These are phyloP conservation scores for Caloenas nicobarica DNA, from an alignment of 2,113 vertebrate genomes.

Conservation along the genomic window DNA sequence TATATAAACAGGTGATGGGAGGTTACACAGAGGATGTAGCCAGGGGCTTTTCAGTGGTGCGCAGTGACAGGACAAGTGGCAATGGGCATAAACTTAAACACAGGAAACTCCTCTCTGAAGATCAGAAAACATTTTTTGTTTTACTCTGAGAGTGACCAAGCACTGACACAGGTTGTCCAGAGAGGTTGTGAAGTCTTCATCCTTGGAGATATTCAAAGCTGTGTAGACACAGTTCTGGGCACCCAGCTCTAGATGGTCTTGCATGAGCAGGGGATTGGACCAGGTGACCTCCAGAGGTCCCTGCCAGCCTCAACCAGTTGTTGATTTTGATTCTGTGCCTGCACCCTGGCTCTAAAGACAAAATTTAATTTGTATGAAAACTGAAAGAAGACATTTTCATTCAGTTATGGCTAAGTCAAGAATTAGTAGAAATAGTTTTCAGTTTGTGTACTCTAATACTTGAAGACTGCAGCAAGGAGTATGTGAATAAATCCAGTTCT, in stretches of 20 bases:
- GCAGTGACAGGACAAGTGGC: background rate
- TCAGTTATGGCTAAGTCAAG: background rate
- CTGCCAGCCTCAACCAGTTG: background rate
- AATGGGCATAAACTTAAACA: background rate
- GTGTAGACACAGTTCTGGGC: background rate
- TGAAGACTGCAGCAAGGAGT: background rate
- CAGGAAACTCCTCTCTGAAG: background rate
- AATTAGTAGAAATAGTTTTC: background rate
- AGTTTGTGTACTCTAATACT: background rate
- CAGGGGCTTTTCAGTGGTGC: background rate
- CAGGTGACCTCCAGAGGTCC: background rate
- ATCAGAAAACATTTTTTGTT: background rate
- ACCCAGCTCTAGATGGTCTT: background rate
- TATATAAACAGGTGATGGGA: background rate
- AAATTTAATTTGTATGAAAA: background rate
- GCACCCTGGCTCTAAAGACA: background rate
- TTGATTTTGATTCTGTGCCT: background rate
- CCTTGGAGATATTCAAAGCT: background rate
- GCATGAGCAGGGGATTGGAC: background rate
- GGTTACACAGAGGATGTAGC: background rate
- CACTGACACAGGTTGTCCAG: background rate
- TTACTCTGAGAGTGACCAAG: background rate
- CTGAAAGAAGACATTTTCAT: background rate
- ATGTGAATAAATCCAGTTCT: background rate
- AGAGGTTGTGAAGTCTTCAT: background rate